Evolutionary conservation across 2,113 vertebrate genomes (phyloP).

Genomic region (Poeciliopsis prolifica): DNA sequence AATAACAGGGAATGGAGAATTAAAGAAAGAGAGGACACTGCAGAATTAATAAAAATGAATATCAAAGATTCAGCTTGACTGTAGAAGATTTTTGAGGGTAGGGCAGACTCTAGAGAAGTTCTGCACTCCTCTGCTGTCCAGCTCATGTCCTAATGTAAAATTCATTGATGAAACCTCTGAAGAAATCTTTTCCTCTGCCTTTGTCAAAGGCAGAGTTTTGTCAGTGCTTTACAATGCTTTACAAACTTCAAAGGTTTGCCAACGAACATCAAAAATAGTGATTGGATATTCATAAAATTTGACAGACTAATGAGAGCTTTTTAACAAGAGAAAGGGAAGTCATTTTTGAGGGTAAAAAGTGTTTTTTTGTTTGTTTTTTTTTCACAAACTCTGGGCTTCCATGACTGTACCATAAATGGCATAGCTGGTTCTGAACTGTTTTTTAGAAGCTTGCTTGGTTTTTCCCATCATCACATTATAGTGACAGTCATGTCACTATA

Average conservation of each 20-base stretch:
- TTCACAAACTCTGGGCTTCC: not conserved
- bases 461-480: not conserved
- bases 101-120: not conserved
- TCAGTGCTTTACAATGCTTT: no score
- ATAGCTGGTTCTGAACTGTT: not conserved
- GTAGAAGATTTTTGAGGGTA: not conserved
- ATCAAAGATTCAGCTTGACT: not conserved
- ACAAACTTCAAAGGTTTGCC: not conserved
- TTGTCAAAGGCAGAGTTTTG: not conserved
- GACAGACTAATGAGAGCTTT: not conserved
- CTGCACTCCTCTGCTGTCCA: not conserved
- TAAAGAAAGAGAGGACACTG: not conserved
- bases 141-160: not conserved
- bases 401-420: not conserved
- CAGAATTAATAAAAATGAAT: not conserved
- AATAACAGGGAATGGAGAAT: not conserved
- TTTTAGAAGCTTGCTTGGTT: not conserved
- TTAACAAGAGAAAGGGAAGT: not conserved
- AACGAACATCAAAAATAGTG: not conserved
- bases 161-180: not conserved
- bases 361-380: not conserved
- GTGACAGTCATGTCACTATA: not conserved
- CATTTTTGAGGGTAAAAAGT: not conserved
- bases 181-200: not conserved
- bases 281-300: not conserved